Evolutionary conservation across 2,888 invertebrate genomes (phyloP), one percentile per base, ranked within the genome.

Genomic region (Portevinia maculata): DNA sequence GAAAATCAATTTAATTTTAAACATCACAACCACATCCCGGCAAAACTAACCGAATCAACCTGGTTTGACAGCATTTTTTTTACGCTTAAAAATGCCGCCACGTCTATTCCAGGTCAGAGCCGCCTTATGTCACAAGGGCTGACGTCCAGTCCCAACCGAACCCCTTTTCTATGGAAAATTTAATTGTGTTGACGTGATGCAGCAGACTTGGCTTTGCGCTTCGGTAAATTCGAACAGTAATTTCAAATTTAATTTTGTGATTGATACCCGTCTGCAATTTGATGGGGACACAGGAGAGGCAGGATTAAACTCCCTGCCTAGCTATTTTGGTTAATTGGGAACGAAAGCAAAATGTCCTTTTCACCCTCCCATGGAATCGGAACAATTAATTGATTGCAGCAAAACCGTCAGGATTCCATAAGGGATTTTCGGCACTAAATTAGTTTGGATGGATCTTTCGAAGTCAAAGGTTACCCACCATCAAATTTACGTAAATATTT

Each of bases 401-500:
- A 30, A 11, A 59, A 28, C 57, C 34, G 21, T 24, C n/a, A 30
- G 11, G n/a, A n/a, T 13, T 1, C 7, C 9, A 6, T 11, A 1
- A 19, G 19, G 3, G 32, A 1, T 28, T 37, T 19, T 7, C 30
- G 19, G 15, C 19, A 24, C 13, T 32, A 28, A 65, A 65, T 13
- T 41, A 21, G 17, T 41, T 52, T n/a, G 28, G 9, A 32, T 8
- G 17, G 30, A 30, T n/a, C 5, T 11, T 57, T 28, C 15, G 8
- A 28, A 46, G 32, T 34, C 32, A 19, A 59, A 41, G 19, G 7
- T 7, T 13, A 55, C 34, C 55, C n/a, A 13, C 17, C 71, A 62
- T 53, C 71, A 53, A 53, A 73, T 73, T 62, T 53, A 44, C 34
- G 46, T 73, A 62, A 53, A 71, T 71, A 62, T 53, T 71, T 62